These are phyloP conservation scores for Craseonycteris thonglongyai DNA, from an alignment of 2,113 vertebrate genomes.

Conservation along the genomic window DNA sequence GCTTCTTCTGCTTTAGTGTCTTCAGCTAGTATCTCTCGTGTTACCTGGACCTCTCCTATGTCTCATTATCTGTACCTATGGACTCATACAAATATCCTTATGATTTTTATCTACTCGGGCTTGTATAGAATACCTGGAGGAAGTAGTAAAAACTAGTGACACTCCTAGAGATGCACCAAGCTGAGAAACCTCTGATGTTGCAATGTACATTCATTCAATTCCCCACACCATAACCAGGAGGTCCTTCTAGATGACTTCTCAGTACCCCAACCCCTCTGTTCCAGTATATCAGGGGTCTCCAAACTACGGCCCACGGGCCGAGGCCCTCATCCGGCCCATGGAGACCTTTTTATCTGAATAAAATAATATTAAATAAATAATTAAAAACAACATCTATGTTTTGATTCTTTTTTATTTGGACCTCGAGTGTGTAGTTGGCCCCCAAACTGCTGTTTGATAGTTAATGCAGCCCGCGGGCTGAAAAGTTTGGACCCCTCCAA, in stretches of 20 bases:
- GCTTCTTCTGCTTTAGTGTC: not conserved
- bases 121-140: not conserved
- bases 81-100: not conserved
- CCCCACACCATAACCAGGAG: not conserved
- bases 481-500: too few species aligned
- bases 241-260: not conserved
- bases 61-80: not conserved
- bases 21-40: not conserved
- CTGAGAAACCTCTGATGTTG: not conserved
- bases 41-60: not conserved
- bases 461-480: too few species aligned
- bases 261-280: not conserved
- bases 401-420: too few species aligned
- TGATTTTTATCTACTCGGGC: not conserved
- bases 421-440: too few species aligned
- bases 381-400: too few species aligned
- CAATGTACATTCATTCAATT: not conserved
- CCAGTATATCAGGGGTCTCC: too few species aligned
- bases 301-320: too few species aligned
- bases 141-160: not conserved
- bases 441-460: too few species aligned
- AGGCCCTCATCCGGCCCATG: too few species aligned
- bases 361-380: too few species aligned
- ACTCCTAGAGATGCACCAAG: not conserved
- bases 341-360: too few species aligned